Conservation (phyloP, 2,797 vertebrate genomes). For the Amblyraja radiata region DNA sequence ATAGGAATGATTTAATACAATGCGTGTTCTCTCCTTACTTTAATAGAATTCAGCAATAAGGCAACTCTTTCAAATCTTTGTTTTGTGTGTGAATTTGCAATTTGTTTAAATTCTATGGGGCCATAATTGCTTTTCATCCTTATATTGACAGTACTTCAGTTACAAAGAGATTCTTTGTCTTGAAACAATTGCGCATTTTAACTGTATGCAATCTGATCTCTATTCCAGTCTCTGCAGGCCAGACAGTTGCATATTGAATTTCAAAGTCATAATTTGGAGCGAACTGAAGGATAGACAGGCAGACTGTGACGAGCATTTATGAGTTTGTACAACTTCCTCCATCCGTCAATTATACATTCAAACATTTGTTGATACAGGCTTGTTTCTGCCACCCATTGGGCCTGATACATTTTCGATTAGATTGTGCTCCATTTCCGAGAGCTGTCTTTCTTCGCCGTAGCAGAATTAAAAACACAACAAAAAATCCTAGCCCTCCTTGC, state of each 20-base stretch:
- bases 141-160: neutral
- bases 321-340: conserved; percentile 14
- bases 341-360: conserved; percentile 19
- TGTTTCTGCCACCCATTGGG: conserved; percentile 6
- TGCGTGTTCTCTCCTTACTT: too few species aligned
- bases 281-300: conserved; percentile 9
- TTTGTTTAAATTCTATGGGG: conserved; percentile 19
- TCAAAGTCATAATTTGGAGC: conserved; percentile 32
- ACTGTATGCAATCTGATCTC: conserved; percentile 24
- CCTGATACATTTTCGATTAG: conserved; percentile 5
- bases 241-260: conserved; percentile 32
- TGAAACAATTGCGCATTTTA: conserved; percentile 14
- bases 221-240: conserved; percentile 19
- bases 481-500: neutral
- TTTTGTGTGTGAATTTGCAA: neutral
- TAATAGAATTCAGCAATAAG: neutral
- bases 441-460: neutral
- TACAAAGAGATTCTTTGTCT: conserved; percentile 22
- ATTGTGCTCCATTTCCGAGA: conserved; percentile 3
- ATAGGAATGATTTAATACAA: neutral
- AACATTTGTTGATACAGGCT: conserved; percentile 27
- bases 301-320: conserved; percentile 27
- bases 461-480: too few species aligned
- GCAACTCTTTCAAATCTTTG: neutral
- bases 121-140: conserved; percentile 18